Evolutionary conservation across 2,113 vertebrate genomes (phyloP), one percentile per base, ranked within the genome.

Genomic region (Albula goreensis): DNA sequence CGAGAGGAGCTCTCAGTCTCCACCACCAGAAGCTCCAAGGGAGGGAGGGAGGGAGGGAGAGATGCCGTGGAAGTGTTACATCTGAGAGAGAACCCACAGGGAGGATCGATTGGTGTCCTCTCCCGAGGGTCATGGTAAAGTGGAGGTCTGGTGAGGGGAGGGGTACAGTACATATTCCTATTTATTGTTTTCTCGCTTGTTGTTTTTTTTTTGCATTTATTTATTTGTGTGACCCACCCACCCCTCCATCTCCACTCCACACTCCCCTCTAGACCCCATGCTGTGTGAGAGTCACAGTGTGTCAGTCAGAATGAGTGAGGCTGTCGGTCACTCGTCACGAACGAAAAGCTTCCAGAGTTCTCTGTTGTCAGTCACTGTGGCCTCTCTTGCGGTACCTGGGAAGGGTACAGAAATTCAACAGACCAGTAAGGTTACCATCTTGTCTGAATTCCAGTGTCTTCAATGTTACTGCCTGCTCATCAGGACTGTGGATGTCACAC

Each of bases 31-130:
- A 94, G 91, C 94, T 95, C 94, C n/a, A 57, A 12, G 12, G 19
- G 57, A 79, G 57, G 49, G 78, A 12, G 25, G 91, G 77, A n/a
- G 22, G 91, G 94, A 96, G 95, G 96, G 94, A 93, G 93, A 94
- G 93, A 93, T 95, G 94, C 95, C 96, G 95, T 96, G 95, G 95
- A 95, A 95, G 96, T 95, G 94, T 95, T 95, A 96, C 94, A 96
- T 96, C 94, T 95, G 94, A 93, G 93, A 95, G 95, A 22, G 7
- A 94, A 50, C 17, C 17, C 81, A 83, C 52, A 0, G 81, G 81
- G 81, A 83, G 52, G 52, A 57, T 56, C 53, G 22, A n/a, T 9
- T 13, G 74, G 74, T 5, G 1, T 17, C 80, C 25, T 50, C 1
- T 51, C 79, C 50, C 79, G 7, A 11, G 49, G 5, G 9, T 22